Base-by-base conservation (phyloP, 2,797 vertebrate species). In the Galagoides demidoff region DNA sequence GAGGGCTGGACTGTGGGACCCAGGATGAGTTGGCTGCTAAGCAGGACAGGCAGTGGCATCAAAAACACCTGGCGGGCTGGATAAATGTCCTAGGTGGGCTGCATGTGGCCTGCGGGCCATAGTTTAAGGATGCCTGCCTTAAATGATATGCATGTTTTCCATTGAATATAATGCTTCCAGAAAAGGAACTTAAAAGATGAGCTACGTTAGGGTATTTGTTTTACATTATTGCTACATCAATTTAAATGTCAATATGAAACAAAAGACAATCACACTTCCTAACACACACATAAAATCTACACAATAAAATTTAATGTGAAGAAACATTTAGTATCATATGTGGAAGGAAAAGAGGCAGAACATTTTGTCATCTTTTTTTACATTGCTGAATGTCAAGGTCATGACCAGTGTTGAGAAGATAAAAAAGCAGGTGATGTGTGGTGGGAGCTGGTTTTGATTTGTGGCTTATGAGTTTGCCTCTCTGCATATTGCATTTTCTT, bases 321-420 rank as follows among this genome's bases (percentile, higher is more conserved):
- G 4, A 92, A 86, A 87, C 22, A 29, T 81, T 89, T 61, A 43
- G 5, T 86, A 20, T 89, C 61, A 16, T 79, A 5, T 95, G 6
- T 79, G 61, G 43, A 85, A 95, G 49, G 71, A 78, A 92, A 29
- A 94, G 82, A 82, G 23, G 39, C 43, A 77, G 34, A 82, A 64
- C 52, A 22, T 89, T 92, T 66, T 95, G 23, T 85, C 34, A 11
- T 84, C 7, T 73, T 89, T 89, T 89, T 73, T 63, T 63, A 23
- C 74, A 2, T 82, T 85, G 61, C 43, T 27, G 66, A 91, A 37
- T 82, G 61, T n/a, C 34, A 49, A 83, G 43, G 19, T 88, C 27
- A 64, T 79, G 27, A 76, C 43, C 66, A 52, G 43, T 64, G 52
- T 43, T 87, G 64, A 25, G 55, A 94, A 84, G 66, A 87, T 76